phyloP scores from a whole-genome alignment of 2,888 invertebrate genomes.

The Synanthedon andrenaeformis region DNA sequence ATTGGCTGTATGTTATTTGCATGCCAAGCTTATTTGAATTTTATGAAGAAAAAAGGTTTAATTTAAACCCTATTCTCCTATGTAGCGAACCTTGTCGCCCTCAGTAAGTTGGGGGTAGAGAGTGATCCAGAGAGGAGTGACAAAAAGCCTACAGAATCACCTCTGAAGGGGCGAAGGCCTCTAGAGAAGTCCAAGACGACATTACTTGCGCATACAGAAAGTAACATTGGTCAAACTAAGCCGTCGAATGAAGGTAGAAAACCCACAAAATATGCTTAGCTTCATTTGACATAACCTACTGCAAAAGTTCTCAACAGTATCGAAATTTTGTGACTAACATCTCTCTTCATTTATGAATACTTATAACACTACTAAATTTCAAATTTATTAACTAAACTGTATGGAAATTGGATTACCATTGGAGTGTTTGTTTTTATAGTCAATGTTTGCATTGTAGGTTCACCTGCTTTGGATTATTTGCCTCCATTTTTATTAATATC shows the following conservation, averaged over 20 bases:
- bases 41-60: constrained; percentile 15
- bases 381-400: background rate
- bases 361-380: background rate
- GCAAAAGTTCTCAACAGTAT: constrained; percentile 24
- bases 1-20: constrained; percentile 35
- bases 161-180: constrained; percentile 53
- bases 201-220: constrained; percentile 60
- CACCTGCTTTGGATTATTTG: constrained; percentile 29
- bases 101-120: constrained; percentile 67
- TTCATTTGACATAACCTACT: constrained; percentile 63
- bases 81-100: constrained; percentile 67
- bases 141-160: constrained; percentile 58
- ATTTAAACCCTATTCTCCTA: constrained; percentile 12
- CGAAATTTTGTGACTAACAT: background rate
- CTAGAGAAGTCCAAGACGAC: constrained; percentile 66
- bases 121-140: constrained; percentile 51
- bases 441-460: constrained; percentile 55
- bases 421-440: constrained; percentile 18
- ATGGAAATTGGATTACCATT: constrained; percentile 9
- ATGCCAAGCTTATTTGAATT: constrained; percentile 1
- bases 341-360: background rate
- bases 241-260: constrained; percentile 59
- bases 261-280: constrained; percentile 46
- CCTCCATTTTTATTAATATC: background rate
- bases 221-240: constrained; percentile 63